phyloP scores from a whole-genome alignment of 1,140 invertebrate species.

The Berghia stephanieae region DNA sequence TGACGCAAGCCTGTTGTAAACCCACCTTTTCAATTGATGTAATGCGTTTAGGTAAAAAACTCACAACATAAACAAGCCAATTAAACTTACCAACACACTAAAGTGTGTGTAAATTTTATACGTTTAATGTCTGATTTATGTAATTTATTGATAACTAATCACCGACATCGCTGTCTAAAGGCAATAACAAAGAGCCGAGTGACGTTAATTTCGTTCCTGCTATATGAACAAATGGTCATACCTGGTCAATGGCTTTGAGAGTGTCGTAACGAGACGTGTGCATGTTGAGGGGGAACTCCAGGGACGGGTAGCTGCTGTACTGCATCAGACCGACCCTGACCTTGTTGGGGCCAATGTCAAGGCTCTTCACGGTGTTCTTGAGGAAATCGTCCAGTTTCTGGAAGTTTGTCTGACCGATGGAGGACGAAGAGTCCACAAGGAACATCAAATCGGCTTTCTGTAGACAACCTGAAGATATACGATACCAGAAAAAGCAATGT shows the following conservation, averaged over 20 bases:
- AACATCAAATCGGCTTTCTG: slow-evolving; percentile 54
- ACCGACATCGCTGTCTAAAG: no score
- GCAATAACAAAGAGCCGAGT: no score
- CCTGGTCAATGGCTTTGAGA: slow-evolving; percentile 46
- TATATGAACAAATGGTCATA: no score
- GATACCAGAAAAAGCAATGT: neutral
- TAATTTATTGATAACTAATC: no score
- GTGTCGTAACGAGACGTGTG: slow-evolving; percentile 40
- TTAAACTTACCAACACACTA: no score
- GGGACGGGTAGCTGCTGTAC: slow-evolving; percentile 52
- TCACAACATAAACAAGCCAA: no score
- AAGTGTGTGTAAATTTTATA: no score
- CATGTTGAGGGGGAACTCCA: slow-evolving; percentile 52
- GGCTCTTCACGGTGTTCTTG: slow-evolving; percentile 44
- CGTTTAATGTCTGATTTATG: no score
- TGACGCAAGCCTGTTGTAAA: no score
- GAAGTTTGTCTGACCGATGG: slow-evolving; percentile 51
- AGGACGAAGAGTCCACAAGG: slow-evolving; percentile 55
- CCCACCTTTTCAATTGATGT: no score
- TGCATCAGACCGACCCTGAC: slow-evolving; percentile 54
- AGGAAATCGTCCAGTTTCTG: slow-evolving; percentile 54
- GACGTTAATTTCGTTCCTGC: no score
- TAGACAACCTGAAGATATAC: slow-evolving; percentile 46
- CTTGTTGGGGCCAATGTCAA: slow-evolving; percentile 46
- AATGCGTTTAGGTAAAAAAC: no score